These are phyloP conservation scores for Molorchus minor DNA, from an alignment of 2,888 invertebrate species.

Conservation along the genomic window DNA sequence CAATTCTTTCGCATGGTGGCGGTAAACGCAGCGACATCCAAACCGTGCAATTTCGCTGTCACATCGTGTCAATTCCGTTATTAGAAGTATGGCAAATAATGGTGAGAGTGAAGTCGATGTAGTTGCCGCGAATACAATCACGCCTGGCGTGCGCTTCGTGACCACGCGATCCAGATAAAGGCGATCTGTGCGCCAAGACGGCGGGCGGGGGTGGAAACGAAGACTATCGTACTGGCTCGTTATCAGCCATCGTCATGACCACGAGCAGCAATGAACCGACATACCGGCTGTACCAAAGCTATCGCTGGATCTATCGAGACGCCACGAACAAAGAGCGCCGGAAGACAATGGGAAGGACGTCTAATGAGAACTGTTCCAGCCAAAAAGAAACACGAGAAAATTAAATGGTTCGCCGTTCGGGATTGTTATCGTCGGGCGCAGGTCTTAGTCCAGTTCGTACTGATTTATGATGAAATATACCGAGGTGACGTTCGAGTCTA, in stretches of 20 bases:
- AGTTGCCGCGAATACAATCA: constrained; percentile 42
- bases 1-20: too few species aligned
- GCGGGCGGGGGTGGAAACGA: constrained; percentile 39
- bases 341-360: constrained; percentile 40
- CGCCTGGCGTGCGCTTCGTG: constrained; percentile 54
- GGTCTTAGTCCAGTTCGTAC: too few species aligned
- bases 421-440: constrained; percentile 11
- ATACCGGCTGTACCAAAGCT: constrained; percentile 21
- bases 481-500: too few species aligned
- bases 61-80: constrained; percentile 10
- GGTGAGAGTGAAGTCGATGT: constrained; percentile 25
- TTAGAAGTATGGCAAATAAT: constrained; percentile 18
- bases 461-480: too few species aligned
- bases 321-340: constrained; percentile 37
- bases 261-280: constrained; percentile 37
- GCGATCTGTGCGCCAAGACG: constrained; percentile 31
- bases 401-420: constrained; percentile 18
- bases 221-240: constrained; percentile 36
- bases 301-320: constrained; percentile 21
- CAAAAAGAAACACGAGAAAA: constrained; percentile 26
- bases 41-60: constrained; percentile 12
- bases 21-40: too few species aligned
- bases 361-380: constrained; percentile 27
- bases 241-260: constrained; percentile 45
- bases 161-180: constrained; percentile 51